phyloP scores from a whole-genome alignment of 2,113 vertebrate species.

The Thomomys bottae region DNA sequence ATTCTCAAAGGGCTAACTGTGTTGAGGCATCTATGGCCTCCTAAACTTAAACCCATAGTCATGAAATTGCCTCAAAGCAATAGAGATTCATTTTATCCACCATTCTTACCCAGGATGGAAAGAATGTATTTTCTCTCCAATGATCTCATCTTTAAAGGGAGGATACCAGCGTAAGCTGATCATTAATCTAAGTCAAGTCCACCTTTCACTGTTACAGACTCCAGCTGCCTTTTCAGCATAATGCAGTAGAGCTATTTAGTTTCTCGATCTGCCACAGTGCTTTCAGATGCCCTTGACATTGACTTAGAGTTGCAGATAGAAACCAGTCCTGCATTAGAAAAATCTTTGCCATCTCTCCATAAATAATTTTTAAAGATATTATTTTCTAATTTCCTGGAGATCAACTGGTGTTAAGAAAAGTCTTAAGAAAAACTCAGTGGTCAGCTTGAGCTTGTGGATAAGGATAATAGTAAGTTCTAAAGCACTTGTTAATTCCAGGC shows the following conservation, averaged over 20 bases:
- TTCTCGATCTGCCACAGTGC: constrained; percentile 15
- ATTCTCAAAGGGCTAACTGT: constrained; percentile 15
- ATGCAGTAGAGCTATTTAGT: constrained; percentile 13
- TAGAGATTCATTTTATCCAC: background rate
- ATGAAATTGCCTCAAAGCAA: background rate
- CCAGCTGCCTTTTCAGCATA: constrained; percentile 17
- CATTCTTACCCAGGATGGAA: background rate
- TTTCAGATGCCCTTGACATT: constrained; percentile 44
- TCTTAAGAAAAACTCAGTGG: background rate
- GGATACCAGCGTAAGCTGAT: background rate
- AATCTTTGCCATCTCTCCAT: background rate
- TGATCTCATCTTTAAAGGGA: constrained; percentile 48
- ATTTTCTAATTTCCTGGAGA: constrained; percentile 22
- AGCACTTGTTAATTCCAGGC: background rate
- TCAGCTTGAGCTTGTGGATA: background rate
- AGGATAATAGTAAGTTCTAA: background rate
- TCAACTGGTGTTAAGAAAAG: background rate
- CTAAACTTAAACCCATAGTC: background rate
- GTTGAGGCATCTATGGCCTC: background rate
- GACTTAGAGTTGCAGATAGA: constrained; percentile 53
- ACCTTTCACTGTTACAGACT: background rate
- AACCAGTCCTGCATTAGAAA: constrained; percentile 28
- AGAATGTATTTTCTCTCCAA: constrained; percentile 27
- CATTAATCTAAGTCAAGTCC: background rate
- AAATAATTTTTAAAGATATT: background rate